A percentile compares a stretch with the other conserved stretches of the same genome.
phyloP scores from a whole-genome alignment of 2,797 vertebrate species.

The Carduelis carduelis region DNA sequence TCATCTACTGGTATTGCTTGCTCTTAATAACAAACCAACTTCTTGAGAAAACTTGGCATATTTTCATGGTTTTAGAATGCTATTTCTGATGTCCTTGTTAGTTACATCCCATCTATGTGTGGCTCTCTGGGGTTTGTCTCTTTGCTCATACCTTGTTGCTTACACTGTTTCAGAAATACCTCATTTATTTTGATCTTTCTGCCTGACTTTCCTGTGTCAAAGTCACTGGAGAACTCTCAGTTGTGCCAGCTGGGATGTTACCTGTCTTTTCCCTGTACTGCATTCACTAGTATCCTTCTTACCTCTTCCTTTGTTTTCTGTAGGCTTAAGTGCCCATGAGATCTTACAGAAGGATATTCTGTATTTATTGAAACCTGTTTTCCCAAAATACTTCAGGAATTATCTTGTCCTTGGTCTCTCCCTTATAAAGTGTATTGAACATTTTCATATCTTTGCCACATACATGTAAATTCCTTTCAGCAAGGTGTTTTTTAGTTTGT shows the following conservation, averaged over 20 bases:
- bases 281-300: neutral
- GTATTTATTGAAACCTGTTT: neutral
- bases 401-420: neutral
- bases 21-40: neutral
- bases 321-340: neutral
- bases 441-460: neutral
- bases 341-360: neutral
- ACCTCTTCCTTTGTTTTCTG: neutral
- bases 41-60: neutral
- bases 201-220: neutral
- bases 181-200: neutral
- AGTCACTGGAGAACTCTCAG: neutral
- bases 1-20: neutral
- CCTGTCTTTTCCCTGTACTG: neutral
- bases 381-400: neutral
- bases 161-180: neutral
- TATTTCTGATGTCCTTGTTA: neutral
- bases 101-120: neutral
- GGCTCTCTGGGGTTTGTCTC: neutral
- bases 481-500: neutral
- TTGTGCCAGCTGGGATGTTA: neutral
- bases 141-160: neutral
- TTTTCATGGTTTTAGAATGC: neutral
- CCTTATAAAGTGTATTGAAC: neutral
- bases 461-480: neutral